These are phyloP conservation scores for Damaliscus lunatus DNA, from an alignment of 2,113 vertebrate genomes.

Conservation along the genomic window DNA sequence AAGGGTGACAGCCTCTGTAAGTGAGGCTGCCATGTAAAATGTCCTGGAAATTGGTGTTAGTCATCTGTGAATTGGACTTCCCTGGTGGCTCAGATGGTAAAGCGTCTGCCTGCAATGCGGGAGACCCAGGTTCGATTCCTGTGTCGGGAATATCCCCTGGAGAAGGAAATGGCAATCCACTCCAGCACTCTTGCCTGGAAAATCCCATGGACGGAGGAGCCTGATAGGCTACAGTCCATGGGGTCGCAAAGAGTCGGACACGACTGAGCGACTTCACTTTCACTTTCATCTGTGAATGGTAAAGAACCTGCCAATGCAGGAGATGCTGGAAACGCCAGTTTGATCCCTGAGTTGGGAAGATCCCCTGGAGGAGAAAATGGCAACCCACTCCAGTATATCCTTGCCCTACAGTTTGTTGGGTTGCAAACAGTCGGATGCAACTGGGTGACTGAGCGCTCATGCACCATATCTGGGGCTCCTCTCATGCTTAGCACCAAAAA, in stretches of 20 bases:
- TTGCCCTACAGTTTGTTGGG: background rate
- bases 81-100: no score
- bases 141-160: no score
- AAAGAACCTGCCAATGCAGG: background rate
- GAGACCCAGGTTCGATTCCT: no score
- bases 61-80: background rate
- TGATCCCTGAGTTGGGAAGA: background rate
- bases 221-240: no score
- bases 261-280: no score
- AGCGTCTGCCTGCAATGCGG: no score
- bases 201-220: no score
- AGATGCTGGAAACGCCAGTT: background rate
- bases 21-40: background rate
- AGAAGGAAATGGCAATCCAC: no score
- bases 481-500: background rate
- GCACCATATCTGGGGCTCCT: background rate
- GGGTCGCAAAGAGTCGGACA: no score
- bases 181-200: no score
- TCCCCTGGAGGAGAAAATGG: background rate
- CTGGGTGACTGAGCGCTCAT: background rate
- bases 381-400: background rate
- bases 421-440: background rate
- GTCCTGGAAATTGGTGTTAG: background rate
- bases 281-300: background rate
- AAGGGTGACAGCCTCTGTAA: background rate